Conservation (phyloP, 2,113 vertebrate species). For the Aplodontia rufa region DNA sequence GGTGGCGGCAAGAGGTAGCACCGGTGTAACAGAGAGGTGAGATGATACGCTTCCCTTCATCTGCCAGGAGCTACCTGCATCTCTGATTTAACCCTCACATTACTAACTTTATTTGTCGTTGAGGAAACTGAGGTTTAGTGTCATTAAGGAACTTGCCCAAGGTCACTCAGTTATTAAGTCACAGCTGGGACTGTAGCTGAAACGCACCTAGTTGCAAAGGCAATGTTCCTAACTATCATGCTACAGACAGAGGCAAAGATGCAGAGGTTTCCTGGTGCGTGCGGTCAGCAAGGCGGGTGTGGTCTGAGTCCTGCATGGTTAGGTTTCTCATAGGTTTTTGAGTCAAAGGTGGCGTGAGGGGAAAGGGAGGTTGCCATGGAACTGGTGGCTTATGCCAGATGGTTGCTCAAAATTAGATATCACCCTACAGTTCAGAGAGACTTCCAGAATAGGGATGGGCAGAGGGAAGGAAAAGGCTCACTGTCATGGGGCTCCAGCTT, state of each 20-base stretch:
- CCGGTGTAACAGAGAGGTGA: background rate
- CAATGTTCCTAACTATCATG: background rate
- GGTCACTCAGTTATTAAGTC: background rate
- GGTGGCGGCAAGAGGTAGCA: too few relatives aligned
- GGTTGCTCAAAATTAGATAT: background rate
- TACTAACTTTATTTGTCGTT: background rate
- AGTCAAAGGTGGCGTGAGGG: background rate
- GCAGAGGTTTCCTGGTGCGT: background rate
- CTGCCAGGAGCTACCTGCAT: background rate
- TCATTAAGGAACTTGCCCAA: background rate
- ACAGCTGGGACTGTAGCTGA: background rate
- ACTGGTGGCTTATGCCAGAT: fast-evolving
- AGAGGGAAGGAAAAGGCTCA: background rate
- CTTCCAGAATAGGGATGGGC: background rate
- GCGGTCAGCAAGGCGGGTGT: fast-evolving
- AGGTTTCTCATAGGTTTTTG: background rate
- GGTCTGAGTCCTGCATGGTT: background rate
- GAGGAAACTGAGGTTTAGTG: background rate
- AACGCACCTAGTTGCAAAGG: background rate
- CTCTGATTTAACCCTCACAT: background rate
- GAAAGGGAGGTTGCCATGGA: background rate
- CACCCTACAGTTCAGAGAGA: background rate
- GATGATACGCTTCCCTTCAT: background rate
- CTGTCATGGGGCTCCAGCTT: background rate
- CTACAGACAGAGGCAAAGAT: background rate